phyloP scores from a whole-genome alignment of 2,113 vertebrate species.

The Pteronura brasiliensis region DNA sequence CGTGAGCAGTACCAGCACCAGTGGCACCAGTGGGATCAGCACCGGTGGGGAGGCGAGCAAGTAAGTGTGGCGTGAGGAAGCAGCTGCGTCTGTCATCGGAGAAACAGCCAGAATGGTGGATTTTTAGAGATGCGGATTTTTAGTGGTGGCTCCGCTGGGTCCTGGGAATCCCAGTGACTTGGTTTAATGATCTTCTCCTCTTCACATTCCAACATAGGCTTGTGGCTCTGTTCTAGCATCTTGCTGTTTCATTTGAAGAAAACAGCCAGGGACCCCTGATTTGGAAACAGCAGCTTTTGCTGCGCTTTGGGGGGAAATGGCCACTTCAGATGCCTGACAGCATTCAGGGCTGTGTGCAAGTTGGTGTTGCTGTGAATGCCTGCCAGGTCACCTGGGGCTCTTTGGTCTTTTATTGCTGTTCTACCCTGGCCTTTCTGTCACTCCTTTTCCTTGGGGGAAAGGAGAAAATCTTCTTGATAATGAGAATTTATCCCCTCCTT shows the following conservation, averaged over 20 bases:
- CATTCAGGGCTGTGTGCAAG: background rate
- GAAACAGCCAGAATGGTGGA: background rate
- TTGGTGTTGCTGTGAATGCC: background rate
- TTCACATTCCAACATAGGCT: background rate
- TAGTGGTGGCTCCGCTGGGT: background rate
- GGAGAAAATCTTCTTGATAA: background rate
- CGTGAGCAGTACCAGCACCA: constrained; percentile 16
- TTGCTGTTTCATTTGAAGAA: background rate
- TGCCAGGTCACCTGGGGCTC: background rate
- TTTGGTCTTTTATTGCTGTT: background rate
- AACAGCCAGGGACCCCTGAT: background rate
- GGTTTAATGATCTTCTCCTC: background rate
- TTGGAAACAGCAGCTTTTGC: constrained; percentile 21
- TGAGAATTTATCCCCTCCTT: background rate
- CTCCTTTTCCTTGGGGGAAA: background rate
- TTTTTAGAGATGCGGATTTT: background rate
- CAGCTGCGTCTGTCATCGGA: background rate
- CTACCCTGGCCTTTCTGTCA: background rate
- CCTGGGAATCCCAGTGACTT: background rate
- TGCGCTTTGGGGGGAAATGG: background rate
- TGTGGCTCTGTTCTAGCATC: background rate
- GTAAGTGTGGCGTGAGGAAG: constrained; percentile 25
- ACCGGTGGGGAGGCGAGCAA: constrained; percentile 24
- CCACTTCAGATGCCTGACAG: background rate
- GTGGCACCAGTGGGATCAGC: background rate